Evolutionary conservation across 2,113 vertebrate species (phyloP).

Genomic region (Scophthalmus maximus): DNA sequence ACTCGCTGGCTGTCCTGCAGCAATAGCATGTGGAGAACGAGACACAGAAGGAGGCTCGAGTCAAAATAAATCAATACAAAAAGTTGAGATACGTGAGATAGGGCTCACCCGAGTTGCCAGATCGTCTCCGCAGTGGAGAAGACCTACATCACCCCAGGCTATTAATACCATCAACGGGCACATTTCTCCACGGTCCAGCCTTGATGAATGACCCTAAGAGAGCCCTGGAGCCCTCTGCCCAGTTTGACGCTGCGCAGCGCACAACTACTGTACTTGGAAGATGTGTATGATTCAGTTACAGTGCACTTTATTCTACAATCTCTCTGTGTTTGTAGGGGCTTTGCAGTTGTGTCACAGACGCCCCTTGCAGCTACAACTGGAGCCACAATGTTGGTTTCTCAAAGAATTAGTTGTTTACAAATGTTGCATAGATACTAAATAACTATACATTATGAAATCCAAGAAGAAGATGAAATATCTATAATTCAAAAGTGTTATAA

Average conservation of each 20-base stretch:
- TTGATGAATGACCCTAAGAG: slow-evolving; percentile 60
- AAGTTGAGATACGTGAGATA: slow-evolving; percentile 26
- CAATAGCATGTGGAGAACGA: background rate
- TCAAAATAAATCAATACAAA: too few relatives aligned
- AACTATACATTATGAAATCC: slow-evolving; percentile 18
- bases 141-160: slow-evolving; percentile 62
- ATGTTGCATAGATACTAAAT: background rate
- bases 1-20: slow-evolving; percentile 2
- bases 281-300: slow-evolving; percentile 61
- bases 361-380: slow-evolving; percentile 17
- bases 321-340: slow-evolving; percentile 40
- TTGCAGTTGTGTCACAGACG: slow-evolving; percentile 32
- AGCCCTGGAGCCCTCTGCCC: slow-evolving; percentile 45
- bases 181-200: slow-evolving; percentile 37
- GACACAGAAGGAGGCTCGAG: too few relatives aligned
- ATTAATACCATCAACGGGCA: slow-evolving; percentile 62
- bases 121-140: slow-evolving; percentile 47
- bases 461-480: background rate
- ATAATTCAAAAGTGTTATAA: slow-evolving; percentile 1
- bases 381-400: background rate
- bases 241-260: slow-evolving; percentile 62
- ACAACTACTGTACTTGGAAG: slow-evolving; percentile 64
- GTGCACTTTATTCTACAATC: slow-evolving; percentile 77
- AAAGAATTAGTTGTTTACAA: slow-evolving; percentile 9
- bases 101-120: slow-evolving; percentile 57